phyloP scores from a whole-genome alignment of 2,797 vertebrate genomes.

The Botia kubotai region DNA sequence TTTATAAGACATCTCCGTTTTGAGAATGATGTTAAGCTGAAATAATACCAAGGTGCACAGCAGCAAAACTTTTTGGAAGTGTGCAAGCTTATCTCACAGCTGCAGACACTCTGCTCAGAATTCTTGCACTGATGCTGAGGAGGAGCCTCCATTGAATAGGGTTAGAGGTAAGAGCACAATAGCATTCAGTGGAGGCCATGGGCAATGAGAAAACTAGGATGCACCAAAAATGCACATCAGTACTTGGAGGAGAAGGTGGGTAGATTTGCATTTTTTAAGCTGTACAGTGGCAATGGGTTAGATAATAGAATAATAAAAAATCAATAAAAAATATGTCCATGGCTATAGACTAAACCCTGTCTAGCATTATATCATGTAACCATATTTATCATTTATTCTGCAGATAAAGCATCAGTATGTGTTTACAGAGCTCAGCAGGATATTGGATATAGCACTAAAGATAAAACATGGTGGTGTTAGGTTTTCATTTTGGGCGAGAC shows the following conservation, averaged over 20 bases:
- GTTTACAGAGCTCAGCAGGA: slow-evolving; percentile 33
- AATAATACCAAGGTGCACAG: not conserved
- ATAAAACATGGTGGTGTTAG: slow-evolving; percentile 19
- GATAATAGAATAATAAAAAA: not conserved
- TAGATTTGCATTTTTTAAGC: slow-evolving; percentile 13
- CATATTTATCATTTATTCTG: slow-evolving; percentile 32
- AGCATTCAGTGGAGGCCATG: not conserved
- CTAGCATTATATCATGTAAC: not conserved
- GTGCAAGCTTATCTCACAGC: slow-evolving; percentile 26
- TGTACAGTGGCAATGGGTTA: not conserved
- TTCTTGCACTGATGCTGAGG: slow-evolving; percentile 13
- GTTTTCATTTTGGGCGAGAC: slow-evolving; percentile 26
- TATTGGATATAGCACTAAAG: slow-evolving; percentile 33
- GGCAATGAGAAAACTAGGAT: slow-evolving; percentile 26
- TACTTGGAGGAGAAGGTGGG: not conserved
- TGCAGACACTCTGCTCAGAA: slow-evolving; percentile 28
- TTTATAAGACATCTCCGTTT: not conserved
- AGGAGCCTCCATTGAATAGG: not conserved
- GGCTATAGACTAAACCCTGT: slow-evolving; percentile 6
- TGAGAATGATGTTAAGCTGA: not conserved
- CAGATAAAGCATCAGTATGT: slow-evolving; percentile 29
- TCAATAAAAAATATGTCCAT: not conserved
- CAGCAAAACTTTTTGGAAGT: not conserved
- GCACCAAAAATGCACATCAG: not conserved
- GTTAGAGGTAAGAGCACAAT: slow-evolving; percentile 1